These are phyloP conservation scores for Cotesia vestalis DNA, from an alignment of 1,140 invertebrate species.

Conservation along the genomic window DNA sequence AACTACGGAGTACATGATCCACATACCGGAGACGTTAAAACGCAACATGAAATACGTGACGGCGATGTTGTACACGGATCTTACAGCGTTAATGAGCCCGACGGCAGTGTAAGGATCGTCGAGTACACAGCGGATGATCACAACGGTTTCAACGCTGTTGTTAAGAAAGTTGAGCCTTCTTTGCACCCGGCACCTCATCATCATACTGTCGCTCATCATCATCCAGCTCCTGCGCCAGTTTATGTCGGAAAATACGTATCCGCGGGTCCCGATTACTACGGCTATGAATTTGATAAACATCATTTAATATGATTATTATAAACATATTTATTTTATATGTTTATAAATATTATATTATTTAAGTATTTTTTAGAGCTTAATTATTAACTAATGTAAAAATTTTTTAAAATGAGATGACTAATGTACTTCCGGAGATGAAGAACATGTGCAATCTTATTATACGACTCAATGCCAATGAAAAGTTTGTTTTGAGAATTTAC, in stretches of 20 bases:
- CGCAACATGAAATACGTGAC: constrained; percentile 66
- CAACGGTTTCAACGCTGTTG: constrained; percentile 67
- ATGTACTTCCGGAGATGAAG: background rate
- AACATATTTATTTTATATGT: background rate
- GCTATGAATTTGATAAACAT: constrained; percentile 61
- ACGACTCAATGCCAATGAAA: too few species aligned
- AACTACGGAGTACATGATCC: constrained; percentile 68
- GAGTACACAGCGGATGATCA: constrained; percentile 68
- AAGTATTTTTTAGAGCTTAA: too few species aligned
- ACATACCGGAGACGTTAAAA: constrained; percentile 67
- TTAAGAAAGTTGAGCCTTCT: constrained; percentile 64
- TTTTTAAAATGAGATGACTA: too few species aligned
- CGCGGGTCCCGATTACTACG: constrained; percentile 56
- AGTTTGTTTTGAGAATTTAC: too few species aligned
- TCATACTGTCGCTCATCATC: too few species aligned
- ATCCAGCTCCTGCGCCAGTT: constrained; percentile 42
- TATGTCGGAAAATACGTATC: constrained; percentile 56
- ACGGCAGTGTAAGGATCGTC: constrained; percentile 66
- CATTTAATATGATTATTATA: constrained; percentile 41
- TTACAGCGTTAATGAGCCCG: constrained; percentile 67
- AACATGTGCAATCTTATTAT: constrained; percentile 9
- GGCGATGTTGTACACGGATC: constrained; percentile 68
- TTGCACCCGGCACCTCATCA: constrained; percentile 58
- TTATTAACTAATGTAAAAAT: too few species aligned
- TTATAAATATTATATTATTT: background rate